phyloP scores from a whole-genome alignment of 2,113 vertebrate genomes.

The Oncorhynchus masou region DNA sequence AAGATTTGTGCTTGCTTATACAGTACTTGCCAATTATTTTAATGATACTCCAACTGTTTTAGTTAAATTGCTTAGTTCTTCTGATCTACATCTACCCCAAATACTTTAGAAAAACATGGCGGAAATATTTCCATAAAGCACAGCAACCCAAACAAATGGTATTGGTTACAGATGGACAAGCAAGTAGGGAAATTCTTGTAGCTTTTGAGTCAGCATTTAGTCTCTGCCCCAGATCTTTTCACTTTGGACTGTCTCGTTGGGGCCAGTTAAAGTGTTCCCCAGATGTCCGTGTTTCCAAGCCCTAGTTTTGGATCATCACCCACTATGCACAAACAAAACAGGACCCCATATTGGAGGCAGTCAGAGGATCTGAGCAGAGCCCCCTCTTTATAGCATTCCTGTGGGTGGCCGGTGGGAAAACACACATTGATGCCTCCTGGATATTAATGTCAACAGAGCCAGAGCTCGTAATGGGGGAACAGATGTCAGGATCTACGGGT shows the following conservation, averaged over 20 bases:
- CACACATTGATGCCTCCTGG: slow-evolving; percentile 10
- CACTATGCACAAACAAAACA: slow-evolving; percentile 4
- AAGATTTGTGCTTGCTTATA: no score
- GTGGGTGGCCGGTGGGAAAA: slow-evolving; percentile 8
- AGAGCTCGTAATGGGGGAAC: slow-evolving; percentile 1
- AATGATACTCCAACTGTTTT: no score
- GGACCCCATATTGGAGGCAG: not conserved
- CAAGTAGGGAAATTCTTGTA: not conserved
- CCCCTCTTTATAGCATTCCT: slow-evolving; percentile 3
- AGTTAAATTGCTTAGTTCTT: no score
- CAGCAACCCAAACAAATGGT: not conserved
- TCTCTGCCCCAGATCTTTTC: not conserved
- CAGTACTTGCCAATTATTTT: no score
- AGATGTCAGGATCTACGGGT: not conserved
- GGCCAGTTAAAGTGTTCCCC: not conserved
- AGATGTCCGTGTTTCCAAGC: slow-evolving; percentile 4
- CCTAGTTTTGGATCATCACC: not conserved
- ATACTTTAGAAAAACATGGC: not conserved
- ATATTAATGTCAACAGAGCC: slow-evolving; percentile 18
- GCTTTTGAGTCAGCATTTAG: not conserved
- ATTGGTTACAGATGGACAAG: not conserved
- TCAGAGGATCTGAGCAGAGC: no score
- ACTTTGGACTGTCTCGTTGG: not conserved
- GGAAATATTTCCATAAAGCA: not conserved
- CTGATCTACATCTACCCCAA: no score